Evolutionary conservation across 2,888 invertebrate species (phyloP).

Genomic region (Yponomeuta evonymella): DNA sequence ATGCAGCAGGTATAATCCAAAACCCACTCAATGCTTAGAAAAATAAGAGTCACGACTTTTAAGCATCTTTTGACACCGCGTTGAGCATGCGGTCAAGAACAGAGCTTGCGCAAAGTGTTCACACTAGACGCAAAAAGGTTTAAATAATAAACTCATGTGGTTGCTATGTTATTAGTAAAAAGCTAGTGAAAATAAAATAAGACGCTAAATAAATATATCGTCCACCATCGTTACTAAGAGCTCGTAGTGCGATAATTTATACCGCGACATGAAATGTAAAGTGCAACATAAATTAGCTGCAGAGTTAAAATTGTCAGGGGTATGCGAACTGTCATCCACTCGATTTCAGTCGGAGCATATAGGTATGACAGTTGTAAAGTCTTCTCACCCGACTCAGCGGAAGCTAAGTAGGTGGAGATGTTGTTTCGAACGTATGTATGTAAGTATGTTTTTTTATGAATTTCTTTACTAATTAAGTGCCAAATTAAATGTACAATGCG

Average conservation of each 20-base stretch:
- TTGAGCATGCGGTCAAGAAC: constrained; percentile 30
- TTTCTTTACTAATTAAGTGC: no score
- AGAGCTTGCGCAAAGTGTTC: constrained; percentile 25
- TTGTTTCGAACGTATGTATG: no score
- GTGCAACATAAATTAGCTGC: not conserved
- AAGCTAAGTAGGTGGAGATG: no score
- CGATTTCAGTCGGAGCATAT: no score
- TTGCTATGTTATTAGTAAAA: not conserved
- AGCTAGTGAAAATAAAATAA: not conserved
- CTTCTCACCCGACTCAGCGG: no score
- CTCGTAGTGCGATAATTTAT: not conserved
- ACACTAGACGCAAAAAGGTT: not conserved
- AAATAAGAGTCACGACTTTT: not conserved
- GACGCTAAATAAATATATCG: not conserved
- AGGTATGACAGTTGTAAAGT: no score
- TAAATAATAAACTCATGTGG: not conserved
- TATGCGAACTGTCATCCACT: not conserved
- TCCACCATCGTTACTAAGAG: not conserved
- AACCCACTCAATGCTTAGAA: not conserved
- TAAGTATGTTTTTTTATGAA: no score
- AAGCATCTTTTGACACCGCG: constrained; percentile 22
- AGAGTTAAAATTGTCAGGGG: not conserved
- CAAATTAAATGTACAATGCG: no score
- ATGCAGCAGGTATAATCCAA: not conserved
- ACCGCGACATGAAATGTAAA: not conserved